Evolutionary conservation across 2,888 invertebrate genomes (phyloP), one percentile per base, ranked within the genome.

Genomic region (Eupithecia pulchellata): DNA sequence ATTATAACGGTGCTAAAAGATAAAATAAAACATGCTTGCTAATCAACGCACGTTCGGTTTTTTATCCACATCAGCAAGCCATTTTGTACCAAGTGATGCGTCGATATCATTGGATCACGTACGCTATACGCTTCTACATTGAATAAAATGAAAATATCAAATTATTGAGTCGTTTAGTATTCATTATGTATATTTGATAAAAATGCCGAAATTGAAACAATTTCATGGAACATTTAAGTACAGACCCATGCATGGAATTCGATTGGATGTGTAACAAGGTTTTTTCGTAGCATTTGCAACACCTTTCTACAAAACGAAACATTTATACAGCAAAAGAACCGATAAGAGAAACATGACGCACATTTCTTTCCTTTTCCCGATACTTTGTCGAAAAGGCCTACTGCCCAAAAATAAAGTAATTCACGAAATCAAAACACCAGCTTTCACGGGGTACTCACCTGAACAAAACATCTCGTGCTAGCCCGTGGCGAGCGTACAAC

Each of bases 31-130:
- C n/a, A 32, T 32, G 4, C 32, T 32, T 4, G 4, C 6, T 4
- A n/a, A n/a, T 27, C 17, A 58, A 29, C 58, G 69, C 84, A 83
- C 82, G 78, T 79, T 72, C 66, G n/a, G n/a, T 71, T 73, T 81
- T 86, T 84, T 83, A 86, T 84, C 82, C 82, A 79, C 74, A 82
- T 81, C 81, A 81, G 75, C 75, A 71, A 76, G 68, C 80, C 76
- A 79, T 82, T 82, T 52, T 83, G 73, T 75, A 73, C 75, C 79
- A 80, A 82, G 77, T 75, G 80, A 84, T 82, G 81, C 76, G 79
- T 86, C 83, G 83, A 81, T 78, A 78, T 70, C 79, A 77, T 75
- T 76, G 70, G 78, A 75, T 80, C 79, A 78, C 77, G 70, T 73
- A 75, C 75, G 74, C 61, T 57, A n/a, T n/a, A 20, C 60, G 34